phyloP scores from a whole-genome alignment of 2,888 invertebrate species.

The Leptinotarsa rubiginosa region DNA sequence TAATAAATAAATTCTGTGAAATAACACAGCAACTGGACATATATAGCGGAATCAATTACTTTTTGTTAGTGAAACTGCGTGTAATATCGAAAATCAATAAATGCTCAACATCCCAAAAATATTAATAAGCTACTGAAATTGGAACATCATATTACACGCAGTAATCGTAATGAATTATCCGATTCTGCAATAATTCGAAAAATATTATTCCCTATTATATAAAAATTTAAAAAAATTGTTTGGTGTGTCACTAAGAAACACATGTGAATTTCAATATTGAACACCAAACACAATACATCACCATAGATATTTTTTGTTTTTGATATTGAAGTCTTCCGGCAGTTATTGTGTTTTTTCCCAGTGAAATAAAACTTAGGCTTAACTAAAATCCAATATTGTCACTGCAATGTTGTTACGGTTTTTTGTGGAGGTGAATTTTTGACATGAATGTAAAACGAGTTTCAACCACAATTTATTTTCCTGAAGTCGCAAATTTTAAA shows the following conservation, averaged over 20 bases:
- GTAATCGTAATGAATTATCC: neutral
- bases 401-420: constrained; percentile 30
- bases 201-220: constrained; percentile 5
- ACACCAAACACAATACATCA: constrained; percentile 54
- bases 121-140: no score
- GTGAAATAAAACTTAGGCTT: constrained; percentile 49
- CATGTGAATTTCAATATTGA: constrained; percentile 47
- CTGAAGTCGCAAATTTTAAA: no score
- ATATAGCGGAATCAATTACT: constrained; percentile 30
- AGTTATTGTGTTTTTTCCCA: constrained; percentile 62
- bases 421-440: neutral
- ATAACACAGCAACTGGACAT: constrained; percentile 58
- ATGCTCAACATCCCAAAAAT: no score
- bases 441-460: neutral
- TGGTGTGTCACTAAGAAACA: constrained; percentile 19
- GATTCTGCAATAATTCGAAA: constrained; percentile 1
- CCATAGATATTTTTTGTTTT: constrained; percentile 34
- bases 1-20: constrained; percentile 58
- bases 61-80: constrained; percentile 30
- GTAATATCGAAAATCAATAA: constrained; percentile 24
- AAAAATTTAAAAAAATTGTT: neutral
- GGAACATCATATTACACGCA: constrained; percentile 24
- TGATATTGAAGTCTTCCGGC: constrained; percentile 58
- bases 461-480: no score
- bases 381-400: constrained; percentile 34